These are phyloP conservation scores for Tragelaphus imberbis DNA, from an alignment of 2,113 vertebrate genomes.

Conservation along the genomic window DNA sequence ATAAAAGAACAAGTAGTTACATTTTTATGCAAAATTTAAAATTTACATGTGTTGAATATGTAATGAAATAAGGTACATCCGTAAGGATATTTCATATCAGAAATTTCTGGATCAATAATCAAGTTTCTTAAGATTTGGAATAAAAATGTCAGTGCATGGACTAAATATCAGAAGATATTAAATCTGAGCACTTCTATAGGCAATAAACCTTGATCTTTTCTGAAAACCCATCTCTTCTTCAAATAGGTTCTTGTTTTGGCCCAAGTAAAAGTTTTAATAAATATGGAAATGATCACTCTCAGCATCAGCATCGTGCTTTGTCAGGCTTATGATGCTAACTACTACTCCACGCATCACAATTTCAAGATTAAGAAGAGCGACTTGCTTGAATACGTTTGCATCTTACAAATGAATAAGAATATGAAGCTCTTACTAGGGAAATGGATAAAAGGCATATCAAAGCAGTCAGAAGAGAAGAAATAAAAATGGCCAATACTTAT, in stretches of 20 bases:
- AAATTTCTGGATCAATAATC: not conserved
- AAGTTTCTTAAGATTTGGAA: not conserved
- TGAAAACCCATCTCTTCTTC: not conserved
- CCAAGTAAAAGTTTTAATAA: not conserved
- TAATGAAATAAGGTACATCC: not conserved
- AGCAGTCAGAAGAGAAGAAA: slow-evolving; percentile 5
- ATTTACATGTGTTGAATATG: not conserved
- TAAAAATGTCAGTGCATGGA: not conserved
- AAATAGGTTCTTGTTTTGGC: not conserved
- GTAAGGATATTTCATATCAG: not conserved
- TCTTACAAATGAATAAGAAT: not conserved
- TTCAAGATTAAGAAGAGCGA: not conserved
- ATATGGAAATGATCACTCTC: not conserved
- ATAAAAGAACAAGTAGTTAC: not conserved
- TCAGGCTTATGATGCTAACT: not conserved
- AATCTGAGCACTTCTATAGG: not conserved
- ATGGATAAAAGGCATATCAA: not conserved
- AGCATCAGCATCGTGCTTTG: not conserved
- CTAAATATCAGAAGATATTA: not conserved
- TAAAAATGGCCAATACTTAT: not conserved
- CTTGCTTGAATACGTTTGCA: slow-evolving; percentile 13
- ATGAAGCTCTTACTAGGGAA: not conserved
- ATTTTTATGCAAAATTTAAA: not conserved
- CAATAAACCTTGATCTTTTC: not conserved
- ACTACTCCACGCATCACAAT: not conserved